Base-by-base conservation (phyloP, 2,888 invertebrate genomes). In the Linnaemya tessellans region DNA sequence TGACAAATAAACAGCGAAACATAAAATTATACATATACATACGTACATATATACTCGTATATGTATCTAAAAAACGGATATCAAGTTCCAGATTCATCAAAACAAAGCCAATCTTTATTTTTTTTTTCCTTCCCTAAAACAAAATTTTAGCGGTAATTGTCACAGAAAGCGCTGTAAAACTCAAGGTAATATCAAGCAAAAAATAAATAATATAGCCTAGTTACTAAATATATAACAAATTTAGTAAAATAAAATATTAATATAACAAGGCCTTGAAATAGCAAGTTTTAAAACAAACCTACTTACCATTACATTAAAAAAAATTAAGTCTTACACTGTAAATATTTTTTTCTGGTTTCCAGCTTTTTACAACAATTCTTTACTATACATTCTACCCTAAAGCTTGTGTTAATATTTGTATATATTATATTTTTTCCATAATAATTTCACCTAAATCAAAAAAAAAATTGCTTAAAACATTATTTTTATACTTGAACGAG, bases 381-480 rank as follows among this genome's bases (percentile, higher is more conserved):
- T 67, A 51, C 56, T 60, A 43, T 73, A 15, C 13, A 38, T 73
- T 38, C 58, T 43, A 9, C 38, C 25, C 56, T 46, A 60, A 79
- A 58, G 74, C 81, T 58, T 85, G 75, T 85, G 58, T 80, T 80
- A 71, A 60, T 75, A 75, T 75, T 73, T 85, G 80, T 86, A 80
- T 64, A 86, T 70, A 80, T 13, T 20, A 54, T 35, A 58, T 58
- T 54, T 71, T 78, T 60, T 70, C 74, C 49, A 46, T 54, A 51
- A 73, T 84, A 35, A 75, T 80, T 84, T 83, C 65, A 75, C 62
- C 73, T 15, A 30, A 74, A 62, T 10, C 46, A 10, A 22, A 22
- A 56, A 67, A 30, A 38, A 64, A 64, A 35, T 65, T 80, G 38
- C 73, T 82, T 65, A 43, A 30, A 80, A 71, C 58, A 75, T 60